Conservation (phyloP, 2,113 vertebrate species). For the Macaca mulatta region DNA sequence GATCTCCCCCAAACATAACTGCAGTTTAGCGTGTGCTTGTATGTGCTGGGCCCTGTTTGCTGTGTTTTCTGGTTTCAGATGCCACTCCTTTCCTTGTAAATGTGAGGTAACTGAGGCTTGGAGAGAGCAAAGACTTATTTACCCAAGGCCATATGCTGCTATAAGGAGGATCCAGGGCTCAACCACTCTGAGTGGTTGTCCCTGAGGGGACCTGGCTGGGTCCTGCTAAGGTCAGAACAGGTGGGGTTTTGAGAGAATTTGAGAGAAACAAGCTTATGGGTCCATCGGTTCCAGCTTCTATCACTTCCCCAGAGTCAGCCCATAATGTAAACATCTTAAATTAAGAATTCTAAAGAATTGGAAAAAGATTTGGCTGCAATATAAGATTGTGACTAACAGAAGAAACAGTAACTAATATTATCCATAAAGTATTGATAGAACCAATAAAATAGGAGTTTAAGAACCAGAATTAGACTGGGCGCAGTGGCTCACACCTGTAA, state of each 20-base stretch:
- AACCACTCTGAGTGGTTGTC: neutral
- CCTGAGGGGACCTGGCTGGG: no score
- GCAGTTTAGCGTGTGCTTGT: neutral
- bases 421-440: neutral
- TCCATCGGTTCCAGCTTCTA: fast-evolving
- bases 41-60: fast-evolving
- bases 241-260: neutral
- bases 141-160: neutral
- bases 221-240: neutral
- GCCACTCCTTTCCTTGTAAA: no score
- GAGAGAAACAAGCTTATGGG: neutral
- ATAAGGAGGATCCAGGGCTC: neutral
- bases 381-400: neutral
- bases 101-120: neutral
- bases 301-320: neutral
- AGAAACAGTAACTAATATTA: neutral
- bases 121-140: neutral
- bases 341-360: neutral
- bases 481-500: no score
- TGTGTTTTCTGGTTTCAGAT: no score
- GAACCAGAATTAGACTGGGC: neutral
- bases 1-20: no score
- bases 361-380: neutral
- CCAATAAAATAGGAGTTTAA: neutral
- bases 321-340: neutral